Evolutionary conservation across 2,888 invertebrate genomes (phyloP), one percentile per base, ranked within the genome.

Genomic region (Orgyia antiqua): DNA sequence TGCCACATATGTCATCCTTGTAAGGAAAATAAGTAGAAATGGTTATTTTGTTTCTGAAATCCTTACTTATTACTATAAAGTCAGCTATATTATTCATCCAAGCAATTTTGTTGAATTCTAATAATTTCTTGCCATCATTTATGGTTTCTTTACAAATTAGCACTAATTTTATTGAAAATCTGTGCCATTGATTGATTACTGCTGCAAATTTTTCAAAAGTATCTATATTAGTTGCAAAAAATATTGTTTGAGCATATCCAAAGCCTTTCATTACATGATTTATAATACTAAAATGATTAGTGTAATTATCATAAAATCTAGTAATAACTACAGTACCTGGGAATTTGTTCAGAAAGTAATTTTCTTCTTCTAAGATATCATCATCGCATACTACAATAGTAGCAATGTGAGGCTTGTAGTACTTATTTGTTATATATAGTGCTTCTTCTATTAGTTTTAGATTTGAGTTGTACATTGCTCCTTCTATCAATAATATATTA

Each of bases 1-100:
- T 58, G 1, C 41, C 53, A 43, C 78, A 79, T 8, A 33, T 35
- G 8, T 54, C 58, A 3, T 53, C 39, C 6, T 39, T 51, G 28
- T 68, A 68, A 2, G 78, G 78, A 33, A 54, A 58, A 41, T 63
- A 75, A 0, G 75, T 75, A 2, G 58, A 52, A 1, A 67, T 9
- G 2, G 32, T 42, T 4, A 67, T 37, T 29, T 49, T 39, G 2
- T 52, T 40, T 5, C 41, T 27, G 3, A 33, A 10, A 28, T 45
- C 36, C 19, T 28, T 31, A 32, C 51, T 62, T 33, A 75, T 17
- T 27, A 71, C 41, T 4, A 74, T 42, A 13, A 78, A 47, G 28
- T 77, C 59, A n/a, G 52, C 48, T 6, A 75, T 42, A 33, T 71
- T 69, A 41, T 63, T 58, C 9, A 60, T 40, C 63, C 65, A 67